phyloP scores from a whole-genome alignment of 1,140 invertebrate species.

The Drosophila equinoxialis region DNA sequence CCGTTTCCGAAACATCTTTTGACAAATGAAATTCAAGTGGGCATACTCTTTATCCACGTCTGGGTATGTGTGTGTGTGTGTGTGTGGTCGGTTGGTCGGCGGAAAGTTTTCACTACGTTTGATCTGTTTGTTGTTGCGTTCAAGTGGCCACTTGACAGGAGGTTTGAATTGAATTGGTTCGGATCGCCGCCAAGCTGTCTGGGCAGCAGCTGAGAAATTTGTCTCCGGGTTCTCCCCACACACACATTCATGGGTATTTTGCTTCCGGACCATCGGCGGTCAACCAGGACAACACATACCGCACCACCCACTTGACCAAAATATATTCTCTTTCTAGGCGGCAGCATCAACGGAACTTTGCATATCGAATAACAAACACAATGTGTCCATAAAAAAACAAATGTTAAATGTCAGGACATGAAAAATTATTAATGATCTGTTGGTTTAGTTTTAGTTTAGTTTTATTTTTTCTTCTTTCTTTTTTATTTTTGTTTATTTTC shows the following conservation, averaged over 20 bases:
- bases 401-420: slow-evolving; percentile 12
- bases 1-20: slow-evolving; percentile 7
- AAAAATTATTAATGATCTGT: slow-evolving; percentile 19
- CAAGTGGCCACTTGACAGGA: slow-evolving; percentile 66
- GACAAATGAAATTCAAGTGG: slow-evolving; percentile 9
- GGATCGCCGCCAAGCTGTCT: slow-evolving; percentile 13
- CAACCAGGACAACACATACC: slow-evolving; percentile 18
- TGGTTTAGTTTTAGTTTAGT: background rate
- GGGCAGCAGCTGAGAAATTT: slow-evolving; percentile 6
- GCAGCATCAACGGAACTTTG: slow-evolving; percentile 23
- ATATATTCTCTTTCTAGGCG: background rate
- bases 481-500: too few relatives aligned
- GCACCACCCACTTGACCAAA: slow-evolving; percentile 5
- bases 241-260: background rate
- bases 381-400: background rate
- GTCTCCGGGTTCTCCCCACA: background rate
- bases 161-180: background rate
- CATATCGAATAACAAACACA: slow-evolving; percentile 18
- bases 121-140: slow-evolving; percentile 57
- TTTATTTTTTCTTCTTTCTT: background rate
- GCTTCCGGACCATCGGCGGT: slow-evolving; percentile 17
- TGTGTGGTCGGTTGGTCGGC: slow-evolving; percentile 10
- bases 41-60: background rate
- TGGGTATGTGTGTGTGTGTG: background rate
- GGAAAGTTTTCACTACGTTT: slow-evolving; percentile 3